phyloP scores from a whole-genome alignment of 2,113 vertebrate species.

The Eira barbara region DNA sequence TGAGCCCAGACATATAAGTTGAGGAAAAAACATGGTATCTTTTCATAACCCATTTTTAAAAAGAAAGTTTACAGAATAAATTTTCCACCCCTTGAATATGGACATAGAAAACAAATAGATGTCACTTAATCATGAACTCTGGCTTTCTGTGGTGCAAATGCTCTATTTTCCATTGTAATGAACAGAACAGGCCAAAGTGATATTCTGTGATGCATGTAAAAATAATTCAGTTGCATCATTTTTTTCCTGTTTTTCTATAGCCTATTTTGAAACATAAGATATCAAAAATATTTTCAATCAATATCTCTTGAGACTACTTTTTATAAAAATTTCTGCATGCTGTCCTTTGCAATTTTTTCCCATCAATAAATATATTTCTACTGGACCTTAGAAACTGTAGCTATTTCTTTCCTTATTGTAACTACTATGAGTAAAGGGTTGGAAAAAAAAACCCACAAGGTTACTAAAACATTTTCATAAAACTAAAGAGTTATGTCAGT shows the following conservation, averaged over 20 bases:
- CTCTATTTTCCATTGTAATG: background rate
- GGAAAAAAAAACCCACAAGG: background rate
- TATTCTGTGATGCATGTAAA: background rate
- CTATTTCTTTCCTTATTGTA: conserved; percentile 25
- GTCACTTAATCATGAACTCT: background rate
- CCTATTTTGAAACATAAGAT: conserved; percentile 30
- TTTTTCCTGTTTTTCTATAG: background rate
- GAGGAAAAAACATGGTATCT: background rate
- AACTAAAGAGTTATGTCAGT: conserved; percentile 31
- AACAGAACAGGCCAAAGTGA: background rate
- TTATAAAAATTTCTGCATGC: conserved; percentile 18
- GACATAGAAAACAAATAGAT: background rate
- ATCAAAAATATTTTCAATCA: conserved; percentile 51
- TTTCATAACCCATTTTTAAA: background rate
- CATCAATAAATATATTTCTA: conserved; percentile 40
- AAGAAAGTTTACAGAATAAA: background rate
- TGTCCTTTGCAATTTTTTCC: conserved; percentile 1
- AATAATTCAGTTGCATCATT: background rate
- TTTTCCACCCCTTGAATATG: background rate
- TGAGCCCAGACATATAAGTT: background rate
- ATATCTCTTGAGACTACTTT: background rate
- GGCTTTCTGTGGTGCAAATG: background rate
- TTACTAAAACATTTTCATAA: conserved; percentile 51
- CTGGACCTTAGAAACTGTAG: background rate
- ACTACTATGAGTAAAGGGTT: background rate